Evolutionary conservation across 2,797 vertebrate species (phyloP).

Genomic region (Serranus cabrilla): DNA sequence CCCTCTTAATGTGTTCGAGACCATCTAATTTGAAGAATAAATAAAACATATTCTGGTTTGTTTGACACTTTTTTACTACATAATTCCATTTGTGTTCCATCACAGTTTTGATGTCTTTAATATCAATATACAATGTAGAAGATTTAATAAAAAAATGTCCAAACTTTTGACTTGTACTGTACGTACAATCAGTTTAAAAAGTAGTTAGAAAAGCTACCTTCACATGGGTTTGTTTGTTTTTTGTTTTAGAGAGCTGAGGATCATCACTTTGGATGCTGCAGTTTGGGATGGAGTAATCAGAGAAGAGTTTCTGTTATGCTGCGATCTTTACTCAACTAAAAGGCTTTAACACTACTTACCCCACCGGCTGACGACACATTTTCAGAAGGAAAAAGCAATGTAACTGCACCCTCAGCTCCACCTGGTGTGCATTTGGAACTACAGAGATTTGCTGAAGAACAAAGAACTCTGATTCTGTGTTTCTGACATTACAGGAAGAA

Average conservation of each 20-base stretch:
- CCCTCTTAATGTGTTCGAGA: too few species aligned
- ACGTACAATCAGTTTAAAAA: too few species aligned
- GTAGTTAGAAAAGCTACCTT: too few species aligned
- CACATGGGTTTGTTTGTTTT: neutral
- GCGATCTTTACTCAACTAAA: neutral
- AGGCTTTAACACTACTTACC: neutral
- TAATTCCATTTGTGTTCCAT: too few species aligned
- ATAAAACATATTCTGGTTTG: too few species aligned
- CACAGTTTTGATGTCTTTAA: too few species aligned
- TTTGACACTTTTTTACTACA: too few species aligned
- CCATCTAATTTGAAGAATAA: too few species aligned
- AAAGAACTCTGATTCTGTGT: slow-evolving; percentile 31
- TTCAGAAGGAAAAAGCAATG: slow-evolving; percentile 29
- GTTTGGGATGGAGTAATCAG: neutral
- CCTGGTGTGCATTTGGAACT: slow-evolving; percentile 47
- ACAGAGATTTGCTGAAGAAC: slow-evolving; percentile 35
- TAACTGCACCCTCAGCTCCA: slow-evolving; percentile 37
- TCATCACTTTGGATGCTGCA: neutral
- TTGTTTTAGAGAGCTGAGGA: neutral
- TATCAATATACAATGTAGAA: too few species aligned
- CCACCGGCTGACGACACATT: slow-evolving; percentile 25
- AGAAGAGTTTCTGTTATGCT: neutral
- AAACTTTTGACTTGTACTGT: too few species aligned
- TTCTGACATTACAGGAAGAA: slow-evolving; percentile 41
- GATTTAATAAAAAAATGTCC: too few species aligned